Percentiles rank a stretch among this genome's conserved stretches.
Conservation (phyloP, 1,140 invertebrate genomes). For the Trichonephila clavipes region DNA sequence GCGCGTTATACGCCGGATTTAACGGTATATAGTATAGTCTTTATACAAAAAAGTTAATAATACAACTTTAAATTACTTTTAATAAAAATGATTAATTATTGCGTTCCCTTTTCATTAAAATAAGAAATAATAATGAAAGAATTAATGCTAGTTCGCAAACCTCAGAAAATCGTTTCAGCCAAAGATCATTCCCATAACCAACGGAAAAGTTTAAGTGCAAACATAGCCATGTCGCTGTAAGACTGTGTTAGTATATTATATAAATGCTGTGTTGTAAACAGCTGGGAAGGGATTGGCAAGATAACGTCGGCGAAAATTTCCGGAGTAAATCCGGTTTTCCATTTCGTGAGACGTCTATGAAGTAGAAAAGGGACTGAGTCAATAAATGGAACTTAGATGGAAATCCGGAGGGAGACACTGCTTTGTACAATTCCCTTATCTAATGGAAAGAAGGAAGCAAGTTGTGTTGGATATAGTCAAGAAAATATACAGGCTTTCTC, state of each 20-base stretch:
- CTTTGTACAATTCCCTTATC: slow-evolving; percentile 7
- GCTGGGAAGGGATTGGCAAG: neutral
- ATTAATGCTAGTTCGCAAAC: no score
- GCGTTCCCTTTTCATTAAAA: no score
- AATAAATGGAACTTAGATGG: slow-evolving; percentile 23
- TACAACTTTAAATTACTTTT: no score
- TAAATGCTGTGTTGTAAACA: neutral
- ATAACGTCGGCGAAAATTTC: neutral
- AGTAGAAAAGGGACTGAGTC: neutral
- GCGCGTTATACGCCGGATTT: no score
- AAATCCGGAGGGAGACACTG: slow-evolving; percentile 1
- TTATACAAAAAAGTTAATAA: no score
- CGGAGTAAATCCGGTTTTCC: slow-evolving; percentile 8
- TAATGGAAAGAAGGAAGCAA: neutral
- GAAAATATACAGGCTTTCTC: neutral
- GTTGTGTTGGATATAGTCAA: neutral
- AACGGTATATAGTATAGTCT: no score
- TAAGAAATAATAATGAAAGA: no score
- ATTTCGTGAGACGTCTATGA: neutral
- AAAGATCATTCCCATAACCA: no score
- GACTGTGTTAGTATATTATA: neutral
- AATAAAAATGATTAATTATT: no score
- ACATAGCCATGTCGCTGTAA: neutral
- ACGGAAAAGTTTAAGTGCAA: no score
- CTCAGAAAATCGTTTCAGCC: no score